These are phyloP conservation scores for Eutolmus rufibarbis DNA, from an alignment of 2,888 invertebrate genomes.

Conservation along the genomic window DNA sequence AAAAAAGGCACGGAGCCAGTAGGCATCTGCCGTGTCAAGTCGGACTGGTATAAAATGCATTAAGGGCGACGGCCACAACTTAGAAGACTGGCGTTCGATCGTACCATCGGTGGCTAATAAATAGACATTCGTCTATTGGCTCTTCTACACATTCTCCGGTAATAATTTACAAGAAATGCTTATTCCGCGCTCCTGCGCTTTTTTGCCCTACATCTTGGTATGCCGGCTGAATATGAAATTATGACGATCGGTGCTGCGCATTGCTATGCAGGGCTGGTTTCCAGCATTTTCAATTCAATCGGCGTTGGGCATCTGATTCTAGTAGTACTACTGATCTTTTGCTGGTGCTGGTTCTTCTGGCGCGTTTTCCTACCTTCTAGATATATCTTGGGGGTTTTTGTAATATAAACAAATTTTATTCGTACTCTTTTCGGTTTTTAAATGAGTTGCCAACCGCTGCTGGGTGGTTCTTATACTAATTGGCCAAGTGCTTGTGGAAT, in stretches of 20 bases:
- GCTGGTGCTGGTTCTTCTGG: not conserved
- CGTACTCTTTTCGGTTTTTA: constrained; percentile 30
- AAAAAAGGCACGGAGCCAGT: not conserved
- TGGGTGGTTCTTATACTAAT: constrained; percentile 9
- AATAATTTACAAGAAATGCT: constrained; percentile 23
- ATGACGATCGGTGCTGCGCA: constrained; percentile 5
- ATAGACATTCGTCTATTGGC: not conserved
- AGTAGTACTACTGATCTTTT: not conserved
- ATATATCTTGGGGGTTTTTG: not conserved
- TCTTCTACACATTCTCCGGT: not conserved
- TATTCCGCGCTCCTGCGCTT: constrained; percentile 18
- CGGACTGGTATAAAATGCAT: not conserved
- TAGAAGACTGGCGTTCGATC: not conserved
- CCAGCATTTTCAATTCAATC: not conserved
- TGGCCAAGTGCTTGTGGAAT: not conserved
- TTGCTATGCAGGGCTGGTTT: constrained; percentile 17
- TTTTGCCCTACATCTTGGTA: constrained; percentile 21
- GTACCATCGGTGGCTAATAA: not conserved
- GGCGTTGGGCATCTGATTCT: not conserved
- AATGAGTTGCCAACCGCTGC: not conserved
- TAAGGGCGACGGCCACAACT: constrained; percentile 2
- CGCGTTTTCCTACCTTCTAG: not conserved
- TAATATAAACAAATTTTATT: constrained; percentile 33
- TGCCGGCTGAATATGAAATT: constrained; percentile 16
- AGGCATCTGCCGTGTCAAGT: not conserved